These are phyloP conservation scores for Acyrthosiphon pisum DNA, from an alignment of 1,140 invertebrate genomes.

Conservation along the genomic window DNA sequence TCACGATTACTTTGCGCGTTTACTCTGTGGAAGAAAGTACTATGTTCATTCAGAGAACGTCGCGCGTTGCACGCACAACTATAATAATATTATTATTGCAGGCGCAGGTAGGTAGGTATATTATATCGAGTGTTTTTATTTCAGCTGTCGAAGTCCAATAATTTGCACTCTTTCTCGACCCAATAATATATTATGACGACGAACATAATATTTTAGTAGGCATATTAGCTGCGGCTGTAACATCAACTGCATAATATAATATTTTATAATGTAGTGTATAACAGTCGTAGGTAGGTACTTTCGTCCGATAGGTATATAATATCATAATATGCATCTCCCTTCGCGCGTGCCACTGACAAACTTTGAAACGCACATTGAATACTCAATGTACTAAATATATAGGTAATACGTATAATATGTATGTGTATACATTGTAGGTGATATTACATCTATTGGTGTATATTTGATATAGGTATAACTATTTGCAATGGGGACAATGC, in stretches of 20 bases:
- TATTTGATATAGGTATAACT: not conserved
- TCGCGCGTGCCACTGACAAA: not conserved
- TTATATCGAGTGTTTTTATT: not conserved
- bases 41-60: not conserved
- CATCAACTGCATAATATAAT: not conserved
- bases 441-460: not conserved
- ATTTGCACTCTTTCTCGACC: not conserved
- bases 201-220: not conserved
- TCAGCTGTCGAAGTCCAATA: not conserved
- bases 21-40: not conserved
- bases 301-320: too few relatives aligned
- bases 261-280: not conserved
- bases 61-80: not conserved
- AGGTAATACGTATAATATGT: not conserved
- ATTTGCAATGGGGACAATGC: conserved; percentile 20
- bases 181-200: not conserved
- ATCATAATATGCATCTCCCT: not conserved
- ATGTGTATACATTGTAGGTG: not conserved
- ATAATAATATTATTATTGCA: not conserved
- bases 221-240: not conserved
- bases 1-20: not conserved
- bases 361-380: not conserved
- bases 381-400: not conserved
- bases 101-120: not conserved
- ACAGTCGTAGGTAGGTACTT: not conserved